Base-by-base conservation (phyloP, 2,888 invertebrate species). In the Cancer borealis region DNA sequence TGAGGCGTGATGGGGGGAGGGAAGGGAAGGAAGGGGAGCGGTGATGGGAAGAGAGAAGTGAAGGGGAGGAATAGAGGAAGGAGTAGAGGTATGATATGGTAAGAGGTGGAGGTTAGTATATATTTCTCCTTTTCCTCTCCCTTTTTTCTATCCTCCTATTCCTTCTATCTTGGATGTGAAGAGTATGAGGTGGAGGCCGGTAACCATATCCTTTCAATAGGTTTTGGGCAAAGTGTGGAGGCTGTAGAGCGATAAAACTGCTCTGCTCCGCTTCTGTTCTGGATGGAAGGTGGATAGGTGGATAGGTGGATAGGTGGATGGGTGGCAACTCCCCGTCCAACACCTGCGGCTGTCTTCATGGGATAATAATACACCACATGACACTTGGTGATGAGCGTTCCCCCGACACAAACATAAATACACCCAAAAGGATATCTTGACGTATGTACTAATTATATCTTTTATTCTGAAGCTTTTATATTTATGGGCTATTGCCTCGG, bases 391-490 rank as follows among this genome's bases (percentile, higher is more conserved):
- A 66, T 66, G 66, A 66, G 21, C 66, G 66, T 66, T 66, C n/a
- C 66, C n/a, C 66, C 21, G n/a, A 66, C 66, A 66, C 66, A 66
- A 66, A 66, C 66, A 66, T 66, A 66, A 66, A 66, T 66, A 66
- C 66, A n/a, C 66, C 66, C 21, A 66, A 66, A 66, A 66, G n/a
- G 66, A 66, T 66, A 66, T n/a, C 66, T n/a, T 66, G 66, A 66
- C 66, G n/a, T 66, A 66, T 6, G n/a, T n/a, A 66, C 21, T 21
- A 66, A 66, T 66, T 66, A 66, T 66, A 66, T 66, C 21, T 66
- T 66, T 66, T 66, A 66, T 66, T 66, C 66, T 66, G 66, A 66
- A 66, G 66, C n/a, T 66, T 66, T 66, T 21, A 66, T 66, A 66
- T 66, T 66, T 66, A 66, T 66, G 8, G 66, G n/a, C 66, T 66